Evolutionary conservation across 1,140 invertebrate genomes (phyloP).

Genomic region (Drosophila arawakana): DNA sequence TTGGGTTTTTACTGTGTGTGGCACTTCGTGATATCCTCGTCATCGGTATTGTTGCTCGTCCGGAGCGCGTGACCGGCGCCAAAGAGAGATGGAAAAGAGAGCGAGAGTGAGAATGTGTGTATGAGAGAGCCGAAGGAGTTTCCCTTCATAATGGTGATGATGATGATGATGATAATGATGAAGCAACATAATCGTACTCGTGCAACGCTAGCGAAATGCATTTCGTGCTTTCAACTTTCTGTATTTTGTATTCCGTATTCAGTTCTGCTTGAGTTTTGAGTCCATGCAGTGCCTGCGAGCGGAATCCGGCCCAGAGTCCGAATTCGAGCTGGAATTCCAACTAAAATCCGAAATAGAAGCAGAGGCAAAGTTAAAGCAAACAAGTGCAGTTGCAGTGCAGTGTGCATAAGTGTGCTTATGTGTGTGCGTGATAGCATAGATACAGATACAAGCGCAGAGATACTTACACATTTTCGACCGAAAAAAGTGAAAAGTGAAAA

Average conservation of each 20-base stretch:
- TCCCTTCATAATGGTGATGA: constrained; percentile 46
- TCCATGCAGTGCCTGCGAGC: constrained; percentile 69
- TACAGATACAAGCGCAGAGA: constrained; percentile 54
- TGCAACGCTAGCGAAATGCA: constrained; percentile 65
- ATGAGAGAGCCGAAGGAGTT: constrained; percentile 67
- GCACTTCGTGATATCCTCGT: constrained; percentile 47
- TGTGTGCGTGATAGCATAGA: constrained; percentile 59
- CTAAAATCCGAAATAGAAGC: constrained; percentile 17
- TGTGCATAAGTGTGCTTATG: constrained; percentile 16
- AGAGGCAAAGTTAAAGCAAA: constrained; percentile 41
- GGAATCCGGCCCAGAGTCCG: constrained; percentile 32
- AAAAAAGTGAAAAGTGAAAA: constrained; percentile 66
- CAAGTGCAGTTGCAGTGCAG: constrained; percentile 30
- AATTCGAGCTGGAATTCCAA: background rate
- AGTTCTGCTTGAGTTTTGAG: constrained; percentile 77
- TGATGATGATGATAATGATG: constrained; percentile 41
- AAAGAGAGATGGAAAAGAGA: constrained; percentile 25
- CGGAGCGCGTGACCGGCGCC: constrained; percentile 67
- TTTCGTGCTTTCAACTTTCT: constrained; percentile 38
- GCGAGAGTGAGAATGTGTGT: background rate
- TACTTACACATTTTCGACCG: constrained; percentile 47
- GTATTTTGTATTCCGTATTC: constrained; percentile 32
- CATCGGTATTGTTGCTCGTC: constrained; percentile 50
- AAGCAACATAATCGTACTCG: constrained; percentile 63
- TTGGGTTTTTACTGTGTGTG: constrained; percentile 31